These are phyloP conservation scores for Clanis bilineata DNA, from an alignment of 2,888 invertebrate genomes.

Conservation along the genomic window DNA sequence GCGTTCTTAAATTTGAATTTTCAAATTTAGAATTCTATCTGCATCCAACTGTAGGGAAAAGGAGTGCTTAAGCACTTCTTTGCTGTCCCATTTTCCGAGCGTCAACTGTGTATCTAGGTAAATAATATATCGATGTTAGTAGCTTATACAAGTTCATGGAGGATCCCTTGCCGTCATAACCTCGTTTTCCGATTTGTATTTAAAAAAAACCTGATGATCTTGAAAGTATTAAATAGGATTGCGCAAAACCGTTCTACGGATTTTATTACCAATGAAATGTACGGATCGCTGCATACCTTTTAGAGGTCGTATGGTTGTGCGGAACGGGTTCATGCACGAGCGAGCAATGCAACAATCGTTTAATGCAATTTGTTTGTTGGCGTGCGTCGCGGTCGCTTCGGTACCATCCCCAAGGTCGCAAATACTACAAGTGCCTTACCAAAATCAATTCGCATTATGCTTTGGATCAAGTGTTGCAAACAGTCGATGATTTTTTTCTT, in stretches of 20 bases:
- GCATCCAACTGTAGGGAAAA: too few relatives aligned
- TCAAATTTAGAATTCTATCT: too few relatives aligned
- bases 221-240: neutral
- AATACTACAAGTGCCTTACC: constrained; percentile 9
- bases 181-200: too few relatives aligned
- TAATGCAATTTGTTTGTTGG: neutral
- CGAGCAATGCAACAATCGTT: constrained; percentile 2
- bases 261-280: neutral
- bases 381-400: neutral
- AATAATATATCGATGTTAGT: too few relatives aligned
- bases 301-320: constrained; percentile 2
- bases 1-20: too few relatives aligned
- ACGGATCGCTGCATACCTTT: neutral
- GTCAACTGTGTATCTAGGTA: too few relatives aligned
- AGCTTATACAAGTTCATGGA: too few relatives aligned
- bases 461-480: neutral
- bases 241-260: neutral
- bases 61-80: too few relatives aligned
- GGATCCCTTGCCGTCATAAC: too few relatives aligned
- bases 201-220: too few relatives aligned
- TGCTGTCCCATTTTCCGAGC: too few relatives aligned
- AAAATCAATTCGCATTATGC: neutral
- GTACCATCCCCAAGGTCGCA: constrained; percentile 8
- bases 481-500: neutral
- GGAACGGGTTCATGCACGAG: constrained; percentile 8